Base-by-base conservation (phyloP, 1,140 invertebrate genomes). In the Amyelois transitella region DNA sequence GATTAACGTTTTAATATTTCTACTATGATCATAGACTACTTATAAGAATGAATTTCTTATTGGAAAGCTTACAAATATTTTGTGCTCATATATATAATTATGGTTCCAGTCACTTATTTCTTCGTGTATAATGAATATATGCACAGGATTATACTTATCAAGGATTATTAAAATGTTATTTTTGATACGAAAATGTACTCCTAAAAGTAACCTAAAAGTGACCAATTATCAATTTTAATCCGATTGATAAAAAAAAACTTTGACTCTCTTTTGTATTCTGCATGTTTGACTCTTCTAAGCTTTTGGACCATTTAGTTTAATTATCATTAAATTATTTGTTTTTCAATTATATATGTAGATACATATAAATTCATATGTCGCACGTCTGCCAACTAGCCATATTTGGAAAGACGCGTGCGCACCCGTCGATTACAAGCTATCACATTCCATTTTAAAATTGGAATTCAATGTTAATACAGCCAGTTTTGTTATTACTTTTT, bases 381-480 rank as follows among this genome's bases (percentile, higher is more conserved):
- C 69, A 67, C 69, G 66, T 71, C 58, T 53, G 19, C 56, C 44
- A 55, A 45, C 43, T 55, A 18, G 20, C 68, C 71, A 44, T 74
- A 73, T 68, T 75, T 44, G 72, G 75, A 18, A 12, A 43, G 43
- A 59, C 65, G 67, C 62, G 60, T 58, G 62, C 62, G 54, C 56
- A 66, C 63, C 60, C 51, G 65, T 45, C 64, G 52, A 66, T 69
- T 63, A 69, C 55, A n/a, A 47, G 38, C 59, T 63, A 64, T 62
- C 64, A 64, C 67, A 67, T 64, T 66, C 57, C 64, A 63, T 68
- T 69, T 72, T 66, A 64, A 70, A 65, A 67, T 66, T 59, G 64
- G 62, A 66, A 67, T 48, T 48, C 20, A 48, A 48, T 48, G 45
- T 48, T 19, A 48, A 48, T 38, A 14, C 45, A 19, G 45, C 45